Base-by-base conservation (phyloP, 1,140 invertebrate species). In the Pollicipes pollicipes region DNA sequence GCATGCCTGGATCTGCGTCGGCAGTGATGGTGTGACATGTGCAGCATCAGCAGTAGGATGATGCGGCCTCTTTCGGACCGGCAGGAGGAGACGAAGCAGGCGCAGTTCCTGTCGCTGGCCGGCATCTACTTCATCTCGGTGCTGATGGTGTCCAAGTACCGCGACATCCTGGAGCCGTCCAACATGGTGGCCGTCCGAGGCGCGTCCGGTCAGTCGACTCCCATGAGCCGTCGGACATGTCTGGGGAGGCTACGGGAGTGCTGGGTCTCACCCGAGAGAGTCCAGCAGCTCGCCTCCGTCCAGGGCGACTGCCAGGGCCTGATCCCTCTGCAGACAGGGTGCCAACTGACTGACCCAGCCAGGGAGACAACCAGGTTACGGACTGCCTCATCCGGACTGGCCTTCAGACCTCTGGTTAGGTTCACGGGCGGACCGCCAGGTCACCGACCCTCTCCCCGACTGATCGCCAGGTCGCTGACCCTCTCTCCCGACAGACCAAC, bases 61-160 rank as follows among this genome's bases (percentile, higher is more conserved):
- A 35, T 16, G 32, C 32, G 4, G 4, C 32, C 4, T 35, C 4
- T 16, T 4, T 16, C 32, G 32, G 16, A 4, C 32, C 32, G 32
- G 10, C 81, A 98, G 94, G 96, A 99, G 84, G 97, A 99, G 83
- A 97, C 94, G 68, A 97, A 98, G 80, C 97, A 99, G 83, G 95
- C 97, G 10, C 96, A 99, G 83, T 99, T 98, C 85, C 84, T 99
- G 74, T 97, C 96, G 66, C 83, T 99, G 76, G 93, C 97, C 73
- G 97, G 98, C 80, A 94, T 99, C 70, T 99, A 99, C 83, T 98
- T 99, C 83, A 94, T 98, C 75, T 98, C 95, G 71, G 97, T 99
- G 73, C 82, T 99, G 77, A 99, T 99, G 96, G 97, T 99, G 69
- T 99, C 96, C 58, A 97, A 98, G 80, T 99, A 99, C 81, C 85